These are phyloP conservation scores for Neopipo cinnamomea DNA, from an alignment of 2,113 vertebrate genomes.

Conservation along the genomic window DNA sequence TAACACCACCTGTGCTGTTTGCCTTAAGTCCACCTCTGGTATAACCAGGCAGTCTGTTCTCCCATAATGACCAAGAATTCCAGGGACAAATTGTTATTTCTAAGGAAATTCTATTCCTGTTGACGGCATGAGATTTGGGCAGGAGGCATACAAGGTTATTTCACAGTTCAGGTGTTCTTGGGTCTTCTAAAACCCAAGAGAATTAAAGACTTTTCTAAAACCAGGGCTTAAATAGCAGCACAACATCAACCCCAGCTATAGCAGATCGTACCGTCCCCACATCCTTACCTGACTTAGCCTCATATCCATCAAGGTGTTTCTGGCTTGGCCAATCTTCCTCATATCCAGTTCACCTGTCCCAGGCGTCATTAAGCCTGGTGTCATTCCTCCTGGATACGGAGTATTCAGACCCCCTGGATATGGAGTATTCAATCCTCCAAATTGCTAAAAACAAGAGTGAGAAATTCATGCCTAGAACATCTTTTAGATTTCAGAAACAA, in stretches of 20 bases:
- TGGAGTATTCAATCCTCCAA: slow-evolving; percentile 82
- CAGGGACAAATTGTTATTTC: not conserved
- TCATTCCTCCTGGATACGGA: slow-evolving; percentile 95
- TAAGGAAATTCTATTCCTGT: not conserved
- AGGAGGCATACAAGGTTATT: not conserved
- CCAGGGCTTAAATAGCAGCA: not conserved
- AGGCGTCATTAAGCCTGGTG: slow-evolving; percentile 92
- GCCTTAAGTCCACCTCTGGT: not conserved
- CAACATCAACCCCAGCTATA: accelerated
- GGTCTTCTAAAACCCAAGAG: not conserved
- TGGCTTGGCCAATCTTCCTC: slow-evolving; percentile 98
- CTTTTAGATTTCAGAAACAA: not conserved
- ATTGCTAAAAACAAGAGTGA: slow-evolving; percentile 74
- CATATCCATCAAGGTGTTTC: slow-evolving; percentile 99
- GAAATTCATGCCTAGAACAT: not conserved
- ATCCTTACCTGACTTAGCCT: slow-evolving; percentile 91
- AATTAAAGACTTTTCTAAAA: not conserved
- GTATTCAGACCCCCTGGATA: slow-evolving; percentile 91
- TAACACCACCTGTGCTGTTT: not conserved
- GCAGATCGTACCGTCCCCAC: not conserved
- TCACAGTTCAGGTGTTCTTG: not conserved
- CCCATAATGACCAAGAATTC: not conserved
- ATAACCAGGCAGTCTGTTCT: not conserved
- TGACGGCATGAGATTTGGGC: not conserved
- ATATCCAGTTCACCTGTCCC: slow-evolving; percentile 96